A percentile compares a stretch with the other conserved stretches of the same genome.
Evolutionary conservation across 2,113 vertebrate genomes (phyloP).

Genomic region (Chitala chitala): DNA sequence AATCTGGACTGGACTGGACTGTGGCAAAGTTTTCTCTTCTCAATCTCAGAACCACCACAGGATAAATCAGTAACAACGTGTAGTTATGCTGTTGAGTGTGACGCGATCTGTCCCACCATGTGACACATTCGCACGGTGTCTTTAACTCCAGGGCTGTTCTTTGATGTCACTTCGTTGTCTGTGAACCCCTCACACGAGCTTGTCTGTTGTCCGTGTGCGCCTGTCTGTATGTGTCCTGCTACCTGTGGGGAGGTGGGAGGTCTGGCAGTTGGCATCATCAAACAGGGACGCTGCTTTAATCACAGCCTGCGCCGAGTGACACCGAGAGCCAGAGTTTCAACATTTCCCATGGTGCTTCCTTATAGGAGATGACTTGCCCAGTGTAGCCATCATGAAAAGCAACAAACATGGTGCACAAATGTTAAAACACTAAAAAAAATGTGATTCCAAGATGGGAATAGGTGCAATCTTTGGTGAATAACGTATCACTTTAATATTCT

Average conservation of each 20-base stretch:
- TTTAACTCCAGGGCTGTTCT: conserved; percentile 36
- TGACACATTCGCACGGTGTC: conserved; percentile 48
- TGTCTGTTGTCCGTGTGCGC: conserved; percentile 10
- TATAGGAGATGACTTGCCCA: not conserved
- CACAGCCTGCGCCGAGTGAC: too few species aligned
- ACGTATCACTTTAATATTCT: conserved; percentile 2
- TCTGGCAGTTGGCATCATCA: not conserved
- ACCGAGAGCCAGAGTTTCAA: not conserved
- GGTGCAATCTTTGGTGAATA: not conserved
- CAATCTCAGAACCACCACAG: conserved; percentile 71
- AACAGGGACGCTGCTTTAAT: not conserved
- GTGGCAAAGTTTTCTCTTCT: conserved; percentile 71
- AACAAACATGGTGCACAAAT: too few species aligned
- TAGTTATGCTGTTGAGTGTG: conserved; percentile 48
- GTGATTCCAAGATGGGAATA: not conserved
- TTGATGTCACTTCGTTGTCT: conserved; percentile 38
- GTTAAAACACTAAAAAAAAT: too few species aligned
- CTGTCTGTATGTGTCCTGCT: not conserved
- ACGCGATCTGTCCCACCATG: conserved; percentile 52
- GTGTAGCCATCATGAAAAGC: not conserved
- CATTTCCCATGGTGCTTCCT: not conserved
- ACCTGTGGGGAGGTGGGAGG: not conserved
- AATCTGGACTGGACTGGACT: conserved; percentile 49
- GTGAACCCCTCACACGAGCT: conserved; percentile 19
- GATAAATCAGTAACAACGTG: conserved; percentile 67